Percentiles rank a stretch among this genome's conserved stretches.
phyloP scores from a whole-genome alignment of 2,113 vertebrate species.

The Chaenocephalus aceratus region DNA sequence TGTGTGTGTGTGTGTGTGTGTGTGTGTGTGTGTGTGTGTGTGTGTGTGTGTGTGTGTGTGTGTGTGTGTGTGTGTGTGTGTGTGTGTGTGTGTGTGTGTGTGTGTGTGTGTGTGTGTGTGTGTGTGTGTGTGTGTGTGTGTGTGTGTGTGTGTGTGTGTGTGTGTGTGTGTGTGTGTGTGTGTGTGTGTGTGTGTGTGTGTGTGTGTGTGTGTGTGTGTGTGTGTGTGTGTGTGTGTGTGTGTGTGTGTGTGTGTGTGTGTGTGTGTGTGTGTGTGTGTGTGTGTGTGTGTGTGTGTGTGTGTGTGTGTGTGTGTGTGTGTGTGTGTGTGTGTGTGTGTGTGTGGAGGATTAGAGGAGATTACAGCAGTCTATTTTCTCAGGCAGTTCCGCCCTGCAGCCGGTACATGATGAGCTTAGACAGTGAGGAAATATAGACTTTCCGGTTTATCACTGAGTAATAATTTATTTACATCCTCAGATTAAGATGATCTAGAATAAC shows the following conservation, averaged over 20 bases:
- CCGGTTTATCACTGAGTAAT: constrained; percentile 28
- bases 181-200: background rate
- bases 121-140: too few relatives aligned
- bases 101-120: too few relatives aligned
- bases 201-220: background rate
- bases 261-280: too few relatives aligned
- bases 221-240: too few relatives aligned
- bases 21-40: too few relatives aligned
- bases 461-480: constrained; percentile 11
- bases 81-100: background rate
- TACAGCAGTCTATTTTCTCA: constrained; percentile 67
- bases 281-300: too few relatives aligned
- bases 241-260: too few relatives aligned
- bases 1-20: background rate
- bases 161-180: background rate
- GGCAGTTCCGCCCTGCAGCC: constrained; percentile 44
- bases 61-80: background rate
- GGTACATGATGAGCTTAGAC: constrained; percentile 30
- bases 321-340: too few relatives aligned
- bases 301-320: too few relatives aligned
- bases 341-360: constrained; percentile 66
- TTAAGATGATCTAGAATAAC: background rate
- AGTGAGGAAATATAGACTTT: constrained; percentile 49
- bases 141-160: background rate
- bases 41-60: background rate